phyloP scores from a whole-genome alignment of 1,140 invertebrate species.

The Bombus fervidus region DNA sequence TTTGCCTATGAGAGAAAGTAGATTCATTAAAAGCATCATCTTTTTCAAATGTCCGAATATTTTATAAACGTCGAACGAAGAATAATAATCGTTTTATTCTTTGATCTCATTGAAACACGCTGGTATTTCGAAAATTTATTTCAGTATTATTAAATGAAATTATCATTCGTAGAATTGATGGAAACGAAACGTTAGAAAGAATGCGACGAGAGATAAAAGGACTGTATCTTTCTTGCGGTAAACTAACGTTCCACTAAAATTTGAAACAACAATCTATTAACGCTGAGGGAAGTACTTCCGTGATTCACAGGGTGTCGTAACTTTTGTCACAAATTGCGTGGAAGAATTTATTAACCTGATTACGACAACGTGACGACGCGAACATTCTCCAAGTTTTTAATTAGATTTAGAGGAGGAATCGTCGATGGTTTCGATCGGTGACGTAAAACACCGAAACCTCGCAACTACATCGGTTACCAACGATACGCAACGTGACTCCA shows the following conservation, averaged over 20 bases:
- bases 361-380: background rate
- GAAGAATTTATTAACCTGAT: constrained; percentile 10
- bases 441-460: constrained; percentile 22
- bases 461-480: background rate
- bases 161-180: no score
- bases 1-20: no score
- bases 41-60: no score
- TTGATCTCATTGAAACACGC: no score
- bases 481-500: background rate
- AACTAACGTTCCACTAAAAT: background rate
- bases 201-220: no score
- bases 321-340: background rate
- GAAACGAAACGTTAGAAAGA: background rate
- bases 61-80: no score
- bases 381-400: constrained; percentile 9
- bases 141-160: no score
- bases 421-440: constrained; percentile 8
- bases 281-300: background rate
- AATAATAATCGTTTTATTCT: no score
- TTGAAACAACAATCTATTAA: background rate
- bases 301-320: background rate
- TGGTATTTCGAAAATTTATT: no score
- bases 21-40: no score
- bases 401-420: constrained; percentile 26
- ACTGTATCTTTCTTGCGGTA: no score